Evolutionary conservation across 2,888 invertebrate genomes (phyloP), one percentile per base, ranked within the genome.

Genomic region (Melanophora roralis): DNA sequence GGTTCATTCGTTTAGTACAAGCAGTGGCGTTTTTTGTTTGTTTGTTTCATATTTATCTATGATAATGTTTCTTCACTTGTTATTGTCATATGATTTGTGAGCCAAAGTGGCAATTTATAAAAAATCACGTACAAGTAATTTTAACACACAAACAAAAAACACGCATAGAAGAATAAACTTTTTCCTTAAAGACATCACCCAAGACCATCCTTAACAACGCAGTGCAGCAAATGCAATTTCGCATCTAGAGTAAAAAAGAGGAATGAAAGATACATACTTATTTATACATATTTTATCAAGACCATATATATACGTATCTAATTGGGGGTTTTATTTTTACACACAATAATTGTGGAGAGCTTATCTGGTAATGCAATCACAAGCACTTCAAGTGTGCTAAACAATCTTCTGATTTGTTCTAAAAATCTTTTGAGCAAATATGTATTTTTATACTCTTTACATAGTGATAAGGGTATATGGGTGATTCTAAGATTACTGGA

Each of bases 51-150:
- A 57, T 72, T 69, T 75, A 69, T 60, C 45, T 69, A 57, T 49
- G 64, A 65, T 27, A 59, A 60, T 65, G 16, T 65, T 59, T 55
- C 36, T 38, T 23, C 67, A 71, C 53, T 71, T 67, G 73, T 62
- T 73, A 55, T 72, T 76, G 71, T 65, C 75, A 71, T 64, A 43
- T 65, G 64, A 36, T 67, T n/a, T 55, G 34, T 6, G 3, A 27
- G 3, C 43, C 74, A 71, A 77, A 76, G 80, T 80, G 77, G 80
- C 68, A 77, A 80, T 80, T 80, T 80, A 77, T 49, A 49, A 49
- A 72, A 80, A 53, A 77, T 77, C 80, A 80, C 80, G 80, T 80
- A 77, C 80, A 34, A 49, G 59, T 64, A 64, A 80, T 80, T 80
- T 80, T 47, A 80, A 73, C 76, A 40, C 72, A 72, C 16, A 27